Conservation (phyloP, 2,888 invertebrate species). For the Syritta pipiens region DNA sequence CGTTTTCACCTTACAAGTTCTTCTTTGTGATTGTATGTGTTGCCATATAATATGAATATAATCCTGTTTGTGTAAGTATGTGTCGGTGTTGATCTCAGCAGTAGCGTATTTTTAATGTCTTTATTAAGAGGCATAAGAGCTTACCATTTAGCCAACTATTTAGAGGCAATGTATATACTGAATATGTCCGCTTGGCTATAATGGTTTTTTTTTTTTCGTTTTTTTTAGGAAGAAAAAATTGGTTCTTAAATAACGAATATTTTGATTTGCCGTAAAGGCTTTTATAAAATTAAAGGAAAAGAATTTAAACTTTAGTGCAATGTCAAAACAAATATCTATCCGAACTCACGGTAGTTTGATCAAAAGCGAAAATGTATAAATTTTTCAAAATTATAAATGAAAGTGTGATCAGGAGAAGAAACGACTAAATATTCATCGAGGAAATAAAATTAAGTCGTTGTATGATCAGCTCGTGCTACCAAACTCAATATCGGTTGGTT, state of each 20-base stretch:
- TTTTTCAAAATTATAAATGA: too few relatives aligned
- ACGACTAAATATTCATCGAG: too few relatives aligned
- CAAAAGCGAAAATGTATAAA: too few relatives aligned
- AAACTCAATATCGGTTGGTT: too few relatives aligned
- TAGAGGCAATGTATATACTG: conserved; percentile 17
- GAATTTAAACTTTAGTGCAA: too few relatives aligned
- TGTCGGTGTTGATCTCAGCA: conserved; percentile 16
- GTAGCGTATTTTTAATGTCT: conserved; percentile 54
- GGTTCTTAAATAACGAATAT: too few relatives aligned
- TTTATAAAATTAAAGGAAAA: not conserved
- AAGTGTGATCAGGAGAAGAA: too few relatives aligned
- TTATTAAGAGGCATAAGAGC: conserved; percentile 42
- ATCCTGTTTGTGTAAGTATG: not conserved
- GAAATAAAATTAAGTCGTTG: too few relatives aligned
- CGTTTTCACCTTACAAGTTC: conserved; percentile 4
- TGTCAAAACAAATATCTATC: too few relatives aligned
- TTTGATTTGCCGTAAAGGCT: not conserved
- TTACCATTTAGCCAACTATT: conserved; percentile 44
- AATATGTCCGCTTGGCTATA: not conserved
- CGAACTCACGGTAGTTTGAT: too few relatives aligned
- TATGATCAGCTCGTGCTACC: too few relatives aligned
- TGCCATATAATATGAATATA: not conserved
- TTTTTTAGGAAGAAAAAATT: too few relatives aligned
- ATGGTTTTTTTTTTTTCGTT: not conserved
- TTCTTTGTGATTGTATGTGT: not conserved